Evolutionary conservation across 1,140 invertebrate species (phyloP).

Genomic region (Teleogryllus occipitalis): DNA sequence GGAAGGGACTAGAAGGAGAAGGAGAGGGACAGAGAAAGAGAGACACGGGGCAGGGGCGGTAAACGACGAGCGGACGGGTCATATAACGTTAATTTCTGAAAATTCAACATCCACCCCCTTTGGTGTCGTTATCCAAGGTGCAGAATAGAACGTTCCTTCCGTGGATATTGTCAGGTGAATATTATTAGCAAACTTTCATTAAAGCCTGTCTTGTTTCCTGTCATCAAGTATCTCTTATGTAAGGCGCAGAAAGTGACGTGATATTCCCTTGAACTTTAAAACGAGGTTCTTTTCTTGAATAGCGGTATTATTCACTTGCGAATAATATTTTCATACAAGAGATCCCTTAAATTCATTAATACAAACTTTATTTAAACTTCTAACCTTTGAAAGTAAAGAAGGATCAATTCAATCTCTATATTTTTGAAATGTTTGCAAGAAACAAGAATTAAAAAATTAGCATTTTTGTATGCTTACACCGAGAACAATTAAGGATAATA

Average conservation of each 20-base stretch:
- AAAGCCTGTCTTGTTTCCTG: background rate
- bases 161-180: background rate
- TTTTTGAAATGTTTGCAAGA: too few species aligned
- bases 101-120: background rate
- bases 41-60: too few species aligned
- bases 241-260: background rate
- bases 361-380: too few species aligned
- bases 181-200: conserved; percentile 6
- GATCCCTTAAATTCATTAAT: background rate
- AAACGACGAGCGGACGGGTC: background rate
- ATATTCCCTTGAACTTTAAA: background rate
- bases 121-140: background rate
- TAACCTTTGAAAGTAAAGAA: too few species aligned
- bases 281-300: background rate
- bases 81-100: background rate
- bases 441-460: too few species aligned
- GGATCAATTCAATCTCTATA: too few species aligned
- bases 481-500: too few species aligned
- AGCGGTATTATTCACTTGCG: background rate
- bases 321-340: background rate
- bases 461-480: too few species aligned
- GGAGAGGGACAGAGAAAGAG: too few species aligned
- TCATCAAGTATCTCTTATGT: background rate
- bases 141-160: background rate
- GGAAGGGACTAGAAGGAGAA: background rate